Percentiles rank a stretch among this genome's conserved stretches.
Conservation (phyloP, 2,888 invertebrate genomes). For the Caenorhabditis sp. region DNA sequence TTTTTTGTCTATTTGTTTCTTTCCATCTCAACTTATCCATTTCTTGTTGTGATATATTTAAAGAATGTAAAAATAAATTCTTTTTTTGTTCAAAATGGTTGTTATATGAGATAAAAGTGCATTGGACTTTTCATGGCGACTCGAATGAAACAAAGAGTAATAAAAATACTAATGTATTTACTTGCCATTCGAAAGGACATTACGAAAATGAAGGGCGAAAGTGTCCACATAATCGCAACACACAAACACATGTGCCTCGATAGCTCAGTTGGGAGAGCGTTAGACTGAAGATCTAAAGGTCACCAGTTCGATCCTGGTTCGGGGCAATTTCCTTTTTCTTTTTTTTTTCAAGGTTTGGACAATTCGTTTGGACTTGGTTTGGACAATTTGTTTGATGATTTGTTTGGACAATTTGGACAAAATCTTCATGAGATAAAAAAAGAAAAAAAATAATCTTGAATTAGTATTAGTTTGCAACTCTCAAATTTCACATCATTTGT, state of each 20-base stretch:
- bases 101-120: no score
- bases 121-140: neutral
- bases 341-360: no score
- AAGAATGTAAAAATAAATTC: neutral
- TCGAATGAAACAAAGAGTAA: neutral
- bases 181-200: no score
- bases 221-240: no score
- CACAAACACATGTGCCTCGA: neutral
- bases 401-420: no score
- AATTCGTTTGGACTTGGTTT: no score
- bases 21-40: conserved; percentile 29
- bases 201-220: no score
- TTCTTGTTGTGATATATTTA: conserved; percentile 39
- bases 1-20: conserved; percentile 5
- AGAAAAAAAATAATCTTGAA: no score
- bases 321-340: conserved; percentile 51
- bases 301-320: conserved; percentile 71
- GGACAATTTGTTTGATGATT: no score
- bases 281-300: conserved; percentile 71
- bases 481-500: no score
- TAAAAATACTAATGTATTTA: neutral
- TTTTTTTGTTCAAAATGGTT: neutral
- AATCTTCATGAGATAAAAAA: no score
- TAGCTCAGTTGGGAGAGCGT: conserved; percentile 16
- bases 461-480: no score